Percentiles rank a stretch among this genome's conserved stretches.
Evolutionary conservation across 2,113 vertebrate genomes (phyloP).

Genomic region (Corythornis vintsioides): DNA sequence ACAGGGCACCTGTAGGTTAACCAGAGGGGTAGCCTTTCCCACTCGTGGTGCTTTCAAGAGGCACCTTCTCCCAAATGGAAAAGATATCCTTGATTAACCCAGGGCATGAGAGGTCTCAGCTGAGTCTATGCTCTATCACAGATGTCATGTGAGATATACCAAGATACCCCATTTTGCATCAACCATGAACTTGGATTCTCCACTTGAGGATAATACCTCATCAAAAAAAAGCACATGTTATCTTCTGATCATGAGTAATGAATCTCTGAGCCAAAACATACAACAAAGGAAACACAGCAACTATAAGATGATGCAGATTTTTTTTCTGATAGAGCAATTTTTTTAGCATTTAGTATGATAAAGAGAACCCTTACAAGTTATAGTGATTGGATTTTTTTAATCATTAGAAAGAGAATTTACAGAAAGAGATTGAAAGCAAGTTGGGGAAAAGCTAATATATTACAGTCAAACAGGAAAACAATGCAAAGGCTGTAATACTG

Average conservation of each 20-base stretch:
- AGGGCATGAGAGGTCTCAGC: neutral
- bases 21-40: neutral
- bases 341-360: neutral
- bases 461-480: neutral
- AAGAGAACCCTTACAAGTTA: neutral
- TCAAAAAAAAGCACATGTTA: neutral
- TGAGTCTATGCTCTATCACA: neutral
- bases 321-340: neutral
- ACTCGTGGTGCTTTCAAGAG: neutral
- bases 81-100: neutral
- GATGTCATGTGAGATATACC: neutral
- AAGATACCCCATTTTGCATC: neutral
- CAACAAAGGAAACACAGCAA: neutral
- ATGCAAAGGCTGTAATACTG: neutral
- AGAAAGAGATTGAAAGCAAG: neutral
- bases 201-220: neutral
- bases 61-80: neutral
- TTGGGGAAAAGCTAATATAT: neutral
- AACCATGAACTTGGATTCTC: neutral
- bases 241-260: neutral
- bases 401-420: neutral
- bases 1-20: neutral
- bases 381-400: neutral
- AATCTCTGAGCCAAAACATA: neutral
- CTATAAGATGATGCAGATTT: neutral